Conservation (phyloP, 1,140 invertebrate species). For the Cydia amplana region DNA sequence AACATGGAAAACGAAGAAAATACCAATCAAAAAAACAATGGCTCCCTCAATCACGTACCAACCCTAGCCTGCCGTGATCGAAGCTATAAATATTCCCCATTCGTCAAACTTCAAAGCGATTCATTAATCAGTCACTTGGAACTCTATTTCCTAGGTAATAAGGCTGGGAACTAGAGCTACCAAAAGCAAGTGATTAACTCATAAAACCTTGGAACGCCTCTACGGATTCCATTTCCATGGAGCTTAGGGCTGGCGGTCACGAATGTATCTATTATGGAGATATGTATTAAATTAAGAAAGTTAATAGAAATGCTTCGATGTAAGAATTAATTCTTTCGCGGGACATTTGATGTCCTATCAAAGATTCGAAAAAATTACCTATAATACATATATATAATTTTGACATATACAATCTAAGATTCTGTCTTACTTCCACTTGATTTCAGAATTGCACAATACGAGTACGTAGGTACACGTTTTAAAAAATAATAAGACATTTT, state of each 20-base stretch:
- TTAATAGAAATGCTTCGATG: not conserved
- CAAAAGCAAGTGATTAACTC: conserved; percentile 59
- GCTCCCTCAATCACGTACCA: not conserved
- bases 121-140: not conserved
- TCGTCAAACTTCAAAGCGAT: conserved; percentile 68
- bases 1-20: not conserved
- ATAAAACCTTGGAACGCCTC: conserved; percentile 51
- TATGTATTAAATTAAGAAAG: conserved; percentile 1
- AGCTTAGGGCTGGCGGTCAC: conserved; percentile 7
- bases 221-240: not conserved
- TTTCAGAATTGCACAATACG: no score
- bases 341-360: no score
- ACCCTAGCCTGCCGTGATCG: conserved; percentile 53
- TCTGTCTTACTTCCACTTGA: no score
- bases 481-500: no score
- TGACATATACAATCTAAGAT: no score
- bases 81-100: conserved; percentile 64
- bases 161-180: not conserved
- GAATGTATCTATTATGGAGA: not conserved
- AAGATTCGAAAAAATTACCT: no score
- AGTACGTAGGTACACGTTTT: no score
- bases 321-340: not conserved
- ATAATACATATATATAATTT: no score
- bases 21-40: not conserved
- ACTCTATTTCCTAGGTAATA: no score